phyloP scores from a whole-genome alignment of 53 echinoderm and acorn worm species.

The Luidia sarsii region DNA sequence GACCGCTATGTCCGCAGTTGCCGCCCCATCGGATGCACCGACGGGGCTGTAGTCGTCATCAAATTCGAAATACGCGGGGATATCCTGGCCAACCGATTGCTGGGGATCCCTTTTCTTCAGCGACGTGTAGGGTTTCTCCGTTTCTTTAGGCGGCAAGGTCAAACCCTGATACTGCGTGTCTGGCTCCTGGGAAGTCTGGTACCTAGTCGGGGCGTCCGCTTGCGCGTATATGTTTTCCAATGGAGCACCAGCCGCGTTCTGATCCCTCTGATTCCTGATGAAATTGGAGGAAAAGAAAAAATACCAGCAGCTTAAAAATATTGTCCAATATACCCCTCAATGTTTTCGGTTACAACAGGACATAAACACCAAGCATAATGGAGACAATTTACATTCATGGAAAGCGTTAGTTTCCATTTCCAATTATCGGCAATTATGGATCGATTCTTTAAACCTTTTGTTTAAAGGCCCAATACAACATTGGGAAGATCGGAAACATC shows the following conservation, averaged over 20 bases:
- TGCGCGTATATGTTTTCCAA: conserved; percentile 4
- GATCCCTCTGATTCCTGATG: too few relatives aligned
- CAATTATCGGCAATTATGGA: too few relatives aligned
- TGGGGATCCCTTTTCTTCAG: neutral
- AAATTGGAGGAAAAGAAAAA: too few relatives aligned
- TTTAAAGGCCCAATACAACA: too few relatives aligned
- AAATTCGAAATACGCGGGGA: conserved; percentile 38
- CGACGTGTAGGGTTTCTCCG: conserved; percentile 19
- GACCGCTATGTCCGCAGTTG: neutral
- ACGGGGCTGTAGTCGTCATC: neutral
- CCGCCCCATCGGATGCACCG: neutral
- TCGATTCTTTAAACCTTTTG: too few relatives aligned
- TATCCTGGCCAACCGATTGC: neutral
- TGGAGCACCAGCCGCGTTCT: neutral
- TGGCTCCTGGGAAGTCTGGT: neutral
- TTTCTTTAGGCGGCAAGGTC: neutral
- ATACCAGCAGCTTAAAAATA: too few relatives aligned
- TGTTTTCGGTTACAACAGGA: too few relatives aligned
- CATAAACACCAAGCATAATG: too few relatives aligned
- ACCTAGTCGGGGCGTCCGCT: neutral
- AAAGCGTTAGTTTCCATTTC: too few relatives aligned
- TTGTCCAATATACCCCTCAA: too few relatives aligned
- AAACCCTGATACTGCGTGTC: conserved; percentile 27
- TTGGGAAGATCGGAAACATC: too few relatives aligned
- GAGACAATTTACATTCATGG: too few relatives aligned